Evolutionary conservation across 2,797 vertebrate genomes (phyloP).

Genomic region (Fringilla coelebs): DNA sequence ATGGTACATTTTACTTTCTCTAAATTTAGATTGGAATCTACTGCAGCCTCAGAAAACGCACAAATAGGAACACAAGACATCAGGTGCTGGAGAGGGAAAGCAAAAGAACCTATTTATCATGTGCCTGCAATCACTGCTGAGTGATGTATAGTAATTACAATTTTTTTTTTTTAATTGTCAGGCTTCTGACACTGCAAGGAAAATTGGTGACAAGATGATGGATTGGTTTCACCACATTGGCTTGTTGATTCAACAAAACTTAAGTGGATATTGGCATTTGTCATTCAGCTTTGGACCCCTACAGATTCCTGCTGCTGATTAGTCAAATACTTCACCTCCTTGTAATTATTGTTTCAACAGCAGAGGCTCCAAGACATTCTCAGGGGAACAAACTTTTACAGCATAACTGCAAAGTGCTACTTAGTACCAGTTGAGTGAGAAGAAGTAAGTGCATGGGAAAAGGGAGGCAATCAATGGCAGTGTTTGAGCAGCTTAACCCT

Average conservation of each 20-base stretch:
- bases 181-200: slow-evolving; percentile 70
- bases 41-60: background rate
- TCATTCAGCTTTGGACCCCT: slow-evolving; percentile 82
- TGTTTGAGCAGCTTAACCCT: slow-evolving; percentile 79
- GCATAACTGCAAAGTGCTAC: slow-evolving; percentile 70
- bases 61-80: background rate
- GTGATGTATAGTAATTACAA: slow-evolving; percentile 71
- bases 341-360: slow-evolving; percentile 89
- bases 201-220: slow-evolving; percentile 89
- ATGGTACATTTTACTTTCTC: background rate
- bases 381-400: slow-evolving; percentile 73
- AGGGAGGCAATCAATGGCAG: slow-evolving; percentile 76
- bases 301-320: slow-evolving; percentile 85
- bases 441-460: slow-evolving; percentile 60
- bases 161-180: slow-evolving; percentile 77
- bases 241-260: slow-evolving; percentile 86
- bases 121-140: slow-evolving; percentile 66
- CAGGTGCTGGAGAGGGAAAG: slow-evolving; percentile 18
- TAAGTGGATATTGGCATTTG: slow-evolving; percentile 92
- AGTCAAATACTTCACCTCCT: slow-evolving; percentile 84
- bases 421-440: slow-evolving; percentile 67
- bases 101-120: slow-evolving; percentile 76
- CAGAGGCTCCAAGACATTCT: slow-evolving; percentile 69
- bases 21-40: slow-evolving; percentile 11
- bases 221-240: slow-evolving; percentile 86